Conservation (phyloP, 1,140 invertebrate genomes). For the Plectrocnemia conspersa region DNA sequence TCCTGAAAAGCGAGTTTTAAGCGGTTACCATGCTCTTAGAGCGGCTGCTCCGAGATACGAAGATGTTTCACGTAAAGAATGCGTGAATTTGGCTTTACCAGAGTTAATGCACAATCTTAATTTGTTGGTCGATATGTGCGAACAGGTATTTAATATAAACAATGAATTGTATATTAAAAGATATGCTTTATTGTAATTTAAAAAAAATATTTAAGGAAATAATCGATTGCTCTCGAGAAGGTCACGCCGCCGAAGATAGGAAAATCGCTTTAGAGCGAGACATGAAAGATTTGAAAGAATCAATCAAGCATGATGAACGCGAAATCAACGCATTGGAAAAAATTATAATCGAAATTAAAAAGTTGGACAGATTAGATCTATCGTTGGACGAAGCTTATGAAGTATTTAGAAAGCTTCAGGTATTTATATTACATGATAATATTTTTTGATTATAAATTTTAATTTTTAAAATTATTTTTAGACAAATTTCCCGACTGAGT, state of each 20-base stretch:
- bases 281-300: conserved; percentile 62
- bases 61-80: conserved; percentile 57
- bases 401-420: conserved; percentile 71
- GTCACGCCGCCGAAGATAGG: conserved; percentile 70
- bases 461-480: conserved; percentile 20
- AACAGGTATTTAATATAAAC: conserved; percentile 60
- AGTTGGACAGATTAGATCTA: conserved; percentile 59
- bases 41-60: conserved; percentile 61
- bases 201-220: conserved; percentile 61
- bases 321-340: conserved; percentile 69
- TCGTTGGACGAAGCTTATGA: conserved; percentile 68
- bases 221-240: conserved; percentile 78
- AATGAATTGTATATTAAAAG: background rate
- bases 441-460: conserved; percentile 8
- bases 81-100: conserved; percentile 69
- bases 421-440: conserved; percentile 28
- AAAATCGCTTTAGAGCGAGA: conserved; percentile 77
- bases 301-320: conserved; percentile 69
- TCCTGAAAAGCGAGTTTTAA: conserved; percentile 86
- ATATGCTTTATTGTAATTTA: background rate
- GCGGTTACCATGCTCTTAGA: conserved; percentile 86
- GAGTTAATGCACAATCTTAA: conserved; percentile 92
- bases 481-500: conserved; percentile 44
- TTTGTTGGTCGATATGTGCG: conserved; percentile 85
- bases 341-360: conserved; percentile 66